Percentiles rank a stretch among this genome's conserved stretches.
phyloP scores from a whole-genome alignment of 2,888 invertebrate species.

The Drosophila nr. perissopoda region DNA sequence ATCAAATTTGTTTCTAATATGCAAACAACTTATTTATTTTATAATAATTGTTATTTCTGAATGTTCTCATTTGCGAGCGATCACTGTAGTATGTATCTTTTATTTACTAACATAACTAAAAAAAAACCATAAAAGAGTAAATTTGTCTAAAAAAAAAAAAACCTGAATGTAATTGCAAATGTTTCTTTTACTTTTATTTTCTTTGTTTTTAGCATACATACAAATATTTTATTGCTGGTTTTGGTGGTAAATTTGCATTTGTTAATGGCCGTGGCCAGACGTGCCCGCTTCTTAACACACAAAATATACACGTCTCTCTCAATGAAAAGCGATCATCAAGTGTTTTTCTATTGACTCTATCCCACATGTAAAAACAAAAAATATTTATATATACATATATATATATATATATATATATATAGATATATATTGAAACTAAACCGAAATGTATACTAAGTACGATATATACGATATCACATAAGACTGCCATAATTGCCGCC shows the following conservation, averaged over 20 bases:
- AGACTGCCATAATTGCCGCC: conserved; percentile 56
- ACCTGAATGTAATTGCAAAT: conserved; percentile 74
- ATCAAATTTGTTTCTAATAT: neutral
- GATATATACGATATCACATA: conserved; percentile 58
- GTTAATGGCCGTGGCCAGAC: conserved; percentile 80
- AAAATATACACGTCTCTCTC: conserved; percentile 60
- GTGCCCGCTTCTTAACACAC: conserved; percentile 73
- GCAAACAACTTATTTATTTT: neutral
- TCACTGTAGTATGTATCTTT: conserved; percentile 19
- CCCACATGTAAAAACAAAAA: conserved; percentile 54
- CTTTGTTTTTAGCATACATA: conserved; percentile 84
- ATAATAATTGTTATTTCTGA: neutral
- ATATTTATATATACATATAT: conserved; percentile 18
- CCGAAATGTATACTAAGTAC: conserved; percentile 59
- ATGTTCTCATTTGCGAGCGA: conserved; percentile 4
- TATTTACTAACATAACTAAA: conserved; percentile 42
- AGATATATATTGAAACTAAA: conserved; percentile 52
- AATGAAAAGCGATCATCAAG: conserved; percentile 62
- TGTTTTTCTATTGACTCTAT: conserved; percentile 56
- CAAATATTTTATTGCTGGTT: conserved; percentile 83
- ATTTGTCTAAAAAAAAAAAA: conserved; percentile 48
- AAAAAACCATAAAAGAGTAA: conserved; percentile 37
- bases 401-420: conserved; percentile 16
- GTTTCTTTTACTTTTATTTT: conserved; percentile 79
- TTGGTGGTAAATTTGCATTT: conserved; percentile 82